These are phyloP conservation scores for Cataglyphis albicans DNA, from an alignment of 2,888 invertebrate genomes.

Conservation along the genomic window DNA sequence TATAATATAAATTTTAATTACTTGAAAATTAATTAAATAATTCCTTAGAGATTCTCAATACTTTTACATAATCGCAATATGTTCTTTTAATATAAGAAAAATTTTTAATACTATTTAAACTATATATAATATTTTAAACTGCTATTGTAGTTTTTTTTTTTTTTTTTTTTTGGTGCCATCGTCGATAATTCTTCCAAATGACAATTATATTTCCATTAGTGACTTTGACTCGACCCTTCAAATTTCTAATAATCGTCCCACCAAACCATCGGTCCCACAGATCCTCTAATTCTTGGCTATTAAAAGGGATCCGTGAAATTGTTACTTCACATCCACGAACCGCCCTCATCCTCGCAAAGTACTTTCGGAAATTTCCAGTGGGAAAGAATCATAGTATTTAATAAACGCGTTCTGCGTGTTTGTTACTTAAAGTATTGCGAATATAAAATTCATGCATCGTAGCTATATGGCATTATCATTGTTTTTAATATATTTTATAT, in stretches of 20 bases:
- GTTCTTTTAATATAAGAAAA: not conserved
- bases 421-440: slow-evolving; percentile 5
- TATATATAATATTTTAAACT: no score
- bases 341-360: slow-evolving; percentile 64
- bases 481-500: not conserved
- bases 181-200: slow-evolving; percentile 64
- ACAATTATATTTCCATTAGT: slow-evolving; percentile 82
- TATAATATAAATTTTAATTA: slow-evolving; percentile 24
- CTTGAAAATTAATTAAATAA: not conserved
- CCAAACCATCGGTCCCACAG: slow-evolving; percentile 75
- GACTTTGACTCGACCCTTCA: slow-evolving; percentile 72
- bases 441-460: not conserved
- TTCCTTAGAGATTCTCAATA: not conserved
- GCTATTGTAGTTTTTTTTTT: slow-evolving; percentile 1
- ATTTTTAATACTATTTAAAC: slow-evolving; percentile 22
- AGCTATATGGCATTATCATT: not conserved
- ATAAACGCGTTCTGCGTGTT: slow-evolving; percentile 14
- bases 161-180: slow-evolving; percentile 21
- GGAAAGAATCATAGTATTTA: slow-evolving; percentile 56
- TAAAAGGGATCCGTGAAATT: slow-evolving; percentile 76
- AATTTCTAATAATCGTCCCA: slow-evolving; percentile 78
- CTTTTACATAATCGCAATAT: not conserved
- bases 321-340: slow-evolving; percentile 67
- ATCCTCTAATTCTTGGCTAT: slow-evolving; percentile 79
- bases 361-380: slow-evolving; percentile 56